Evolutionary conservation across 2,888 invertebrate genomes (phyloP), one percentile per base, ranked within the genome.

Genomic region (Philonicus albiceps): DNA sequence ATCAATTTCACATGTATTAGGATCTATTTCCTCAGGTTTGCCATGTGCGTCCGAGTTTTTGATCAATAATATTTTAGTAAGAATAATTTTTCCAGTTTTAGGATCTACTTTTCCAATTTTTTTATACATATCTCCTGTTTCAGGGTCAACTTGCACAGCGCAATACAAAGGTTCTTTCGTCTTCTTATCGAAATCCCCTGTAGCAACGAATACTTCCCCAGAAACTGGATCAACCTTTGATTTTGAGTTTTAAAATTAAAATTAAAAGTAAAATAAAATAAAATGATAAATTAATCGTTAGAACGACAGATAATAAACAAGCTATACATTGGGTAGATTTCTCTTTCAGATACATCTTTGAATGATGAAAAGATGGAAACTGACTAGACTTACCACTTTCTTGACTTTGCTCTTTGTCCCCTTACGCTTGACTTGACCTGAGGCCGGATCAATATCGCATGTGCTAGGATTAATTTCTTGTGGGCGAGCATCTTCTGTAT

Each of bases 21-120:
- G 95, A 92, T 96, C 95, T 81, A 96, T 93, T 92, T 96, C 95
- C 90, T 95, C 95, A 7, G 95, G 95, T 88, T 94, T 94, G n/a
- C 95, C 95, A 86, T 94, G 94, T 86, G 95, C 95, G 90, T 95
- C 95, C 85, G 94, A 94, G 90, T 95, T 95, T 1, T 95, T 95
- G 88, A 96, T 94, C 88, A 96, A 92, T 90, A 94, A 94, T 87
- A 96, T 95, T 89, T 94, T 94, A 27, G 96, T 93, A 74, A 96
- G 94, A 49, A 96, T 93, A 75, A 96, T 92, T 90, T 94, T 94
- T 88, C 96, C 96, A 0, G 95, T 95, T 90, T 93, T 94, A 6
- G 95, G 94, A 90, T 96, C 96, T 88, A 96, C 94, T 90, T 94
- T 95, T 22, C 95, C 95, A 87, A 96, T 93, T 92, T 96, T 96